Evolutionary conservation across 2,888 invertebrate genomes (phyloP).

Genomic region (Mechanitis mazaeus): DNA sequence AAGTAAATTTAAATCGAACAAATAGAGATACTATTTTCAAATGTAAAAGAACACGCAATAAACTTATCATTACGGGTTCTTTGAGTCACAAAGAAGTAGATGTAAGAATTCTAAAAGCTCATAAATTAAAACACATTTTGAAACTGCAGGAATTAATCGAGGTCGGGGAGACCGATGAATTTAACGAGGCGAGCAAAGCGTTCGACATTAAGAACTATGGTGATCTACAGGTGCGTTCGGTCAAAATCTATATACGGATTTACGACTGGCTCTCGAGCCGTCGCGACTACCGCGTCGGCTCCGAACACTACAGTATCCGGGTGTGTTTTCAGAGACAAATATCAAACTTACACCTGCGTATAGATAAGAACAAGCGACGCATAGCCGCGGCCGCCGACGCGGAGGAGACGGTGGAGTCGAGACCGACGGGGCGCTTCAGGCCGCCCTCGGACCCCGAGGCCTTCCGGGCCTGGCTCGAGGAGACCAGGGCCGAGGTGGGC

Average conservation of each 20-base stretch:
- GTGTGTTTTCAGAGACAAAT: constrained; percentile 72
- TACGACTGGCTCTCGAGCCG: too few species aligned
- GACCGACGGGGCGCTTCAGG: constrained; percentile 55
- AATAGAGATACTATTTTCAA: too few species aligned
- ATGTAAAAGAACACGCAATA: too few species aligned
- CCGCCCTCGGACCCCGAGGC: constrained; percentile 67
- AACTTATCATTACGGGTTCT: too few species aligned
- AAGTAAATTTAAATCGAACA: constrained; percentile 56
- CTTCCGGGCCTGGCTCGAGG: constrained; percentile 74
- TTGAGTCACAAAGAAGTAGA: too few species aligned
- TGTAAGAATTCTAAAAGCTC: too few species aligned
- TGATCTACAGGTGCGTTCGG: constrained; percentile 81
- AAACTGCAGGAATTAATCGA: constrained; percentile 76
- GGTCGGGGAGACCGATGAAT: constrained; percentile 84
- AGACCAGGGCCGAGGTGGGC: constrained; percentile 79
- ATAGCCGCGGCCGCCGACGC: constrained; percentile 82
- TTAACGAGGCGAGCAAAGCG: constrained; percentile 83
- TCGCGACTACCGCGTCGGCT: too few species aligned
- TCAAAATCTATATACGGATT: too few species aligned
- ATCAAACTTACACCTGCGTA: constrained; percentile 80
- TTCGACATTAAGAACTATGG: constrained; percentile 85
- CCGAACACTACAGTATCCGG: neutral
- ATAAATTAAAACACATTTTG: too few species aligned
- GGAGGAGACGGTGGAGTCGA: constrained; percentile 70
- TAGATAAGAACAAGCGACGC: constrained; percentile 86